These are phyloP conservation scores for Apamea crenata DNA, from an alignment of 2,888 invertebrate species.

Conservation along the genomic window DNA sequence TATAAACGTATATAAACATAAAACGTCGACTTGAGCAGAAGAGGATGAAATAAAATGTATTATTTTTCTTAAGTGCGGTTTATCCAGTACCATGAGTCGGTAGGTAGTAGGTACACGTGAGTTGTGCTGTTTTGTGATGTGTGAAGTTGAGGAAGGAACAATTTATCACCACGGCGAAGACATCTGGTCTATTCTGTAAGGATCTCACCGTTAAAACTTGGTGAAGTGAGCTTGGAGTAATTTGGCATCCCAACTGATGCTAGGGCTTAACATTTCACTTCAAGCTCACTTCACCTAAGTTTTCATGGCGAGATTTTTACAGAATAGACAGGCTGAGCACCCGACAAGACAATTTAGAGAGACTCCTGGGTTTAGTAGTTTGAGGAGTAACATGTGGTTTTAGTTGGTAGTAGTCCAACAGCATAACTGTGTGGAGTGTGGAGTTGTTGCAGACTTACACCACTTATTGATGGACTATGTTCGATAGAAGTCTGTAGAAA, in stretches of 20 bases:
- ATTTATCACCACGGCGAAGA: neutral
- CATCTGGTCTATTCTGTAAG: too few relatives aligned
- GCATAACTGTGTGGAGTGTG: neutral
- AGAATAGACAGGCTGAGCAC: neutral
- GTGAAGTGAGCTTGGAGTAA: too few relatives aligned
- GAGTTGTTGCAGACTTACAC: neutral
- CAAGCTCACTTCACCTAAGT: too few relatives aligned
- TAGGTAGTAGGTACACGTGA: neutral
- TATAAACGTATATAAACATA: slow-evolving; percentile 43
- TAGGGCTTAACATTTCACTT: too few relatives aligned
- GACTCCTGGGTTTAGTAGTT: neutral
- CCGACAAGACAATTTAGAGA: neutral
- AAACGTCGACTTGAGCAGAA: slow-evolving; percentile 25
- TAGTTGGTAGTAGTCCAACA: neutral
- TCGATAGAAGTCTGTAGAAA: neutral
- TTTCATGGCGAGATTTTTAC: too few relatives aligned
- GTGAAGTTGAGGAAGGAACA: neutral
- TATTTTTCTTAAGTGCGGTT: neutral
- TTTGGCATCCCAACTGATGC: too few relatives aligned
- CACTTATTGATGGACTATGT: neutral
- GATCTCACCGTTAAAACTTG: too few relatives aligned
- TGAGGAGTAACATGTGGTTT: neutral
- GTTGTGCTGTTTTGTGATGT: neutral
- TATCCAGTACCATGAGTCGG: neutral
- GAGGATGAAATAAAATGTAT: slow-evolving; percentile 24